Percentiles rank a stretch among this genome's conserved stretches.
Evolutionary conservation across 1,140 invertebrate genomes (phyloP).

Genomic region (Cyphomyrmex costatus): DNA sequence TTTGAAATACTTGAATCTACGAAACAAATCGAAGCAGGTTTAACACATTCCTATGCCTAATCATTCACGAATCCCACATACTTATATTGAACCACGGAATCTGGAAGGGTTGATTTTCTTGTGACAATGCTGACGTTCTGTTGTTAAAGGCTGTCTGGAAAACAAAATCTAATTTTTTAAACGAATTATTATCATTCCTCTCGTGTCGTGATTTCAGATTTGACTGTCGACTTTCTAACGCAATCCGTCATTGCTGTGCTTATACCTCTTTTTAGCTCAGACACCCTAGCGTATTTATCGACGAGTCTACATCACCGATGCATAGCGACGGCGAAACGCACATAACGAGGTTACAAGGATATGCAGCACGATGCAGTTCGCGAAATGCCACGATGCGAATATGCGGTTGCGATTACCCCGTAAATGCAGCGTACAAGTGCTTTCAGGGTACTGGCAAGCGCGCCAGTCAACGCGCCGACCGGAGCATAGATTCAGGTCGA

Average conservation of each 20-base stretch:
- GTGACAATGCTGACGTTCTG: neutral
- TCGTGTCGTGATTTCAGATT: constrained; percentile 13
- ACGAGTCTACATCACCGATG: constrained; percentile 42
- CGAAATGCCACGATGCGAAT: constrained; percentile 31
- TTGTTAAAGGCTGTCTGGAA: neutral
- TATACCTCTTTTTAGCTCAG: constrained; percentile 1
- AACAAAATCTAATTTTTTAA: neutral
- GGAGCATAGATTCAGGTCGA: constrained; percentile 73
- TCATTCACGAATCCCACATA: constrained; percentile 25
- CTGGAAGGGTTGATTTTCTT: neutral
- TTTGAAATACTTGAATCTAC: neutral
- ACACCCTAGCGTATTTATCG: constrained; percentile 3
- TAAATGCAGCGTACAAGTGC: constrained; percentile 48
- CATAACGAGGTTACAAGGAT: constrained; percentile 23
- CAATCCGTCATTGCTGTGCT: neutral
- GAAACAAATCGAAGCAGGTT: neutral
- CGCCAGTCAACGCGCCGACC: constrained; percentile 63
- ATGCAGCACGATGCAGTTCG: constrained; percentile 63
- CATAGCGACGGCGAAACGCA: neutral
- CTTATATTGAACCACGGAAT: constrained; percentile 24
- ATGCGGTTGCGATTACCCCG: constrained; percentile 62
- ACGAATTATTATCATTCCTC: constrained; percentile 10
- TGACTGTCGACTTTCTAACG: constrained; percentile 6
- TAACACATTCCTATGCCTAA: constrained; percentile 6
- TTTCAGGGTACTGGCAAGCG: constrained; percentile 57